Percentiles rank a stretch among this genome's conserved stretches.
Evolutionary conservation across 2,888 invertebrate species (phyloP).

Genomic region (Congeria kusceri): DNA sequence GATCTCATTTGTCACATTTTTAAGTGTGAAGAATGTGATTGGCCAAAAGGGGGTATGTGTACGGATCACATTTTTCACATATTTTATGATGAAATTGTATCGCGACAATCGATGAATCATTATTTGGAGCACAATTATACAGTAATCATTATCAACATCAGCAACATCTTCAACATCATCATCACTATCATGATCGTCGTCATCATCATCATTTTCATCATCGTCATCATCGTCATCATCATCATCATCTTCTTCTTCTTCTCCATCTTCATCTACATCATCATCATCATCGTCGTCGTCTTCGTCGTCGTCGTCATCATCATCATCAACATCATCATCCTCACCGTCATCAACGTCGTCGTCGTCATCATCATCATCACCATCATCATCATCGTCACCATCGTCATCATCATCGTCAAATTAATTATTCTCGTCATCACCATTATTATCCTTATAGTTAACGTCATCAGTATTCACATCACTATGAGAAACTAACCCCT

Average conservation of each 20-base stretch:
- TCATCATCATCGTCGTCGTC: slow-evolving; percentile 9
- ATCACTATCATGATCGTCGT: slow-evolving; percentile 10
- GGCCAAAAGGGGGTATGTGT: too few relatives aligned
- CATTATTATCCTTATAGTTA: not conserved
- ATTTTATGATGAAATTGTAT: too few relatives aligned
- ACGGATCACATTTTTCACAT: too few relatives aligned
- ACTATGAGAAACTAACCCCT: too few relatives aligned
- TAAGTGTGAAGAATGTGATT: too few relatives aligned
- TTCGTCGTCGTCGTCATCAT: slow-evolving; percentile 21
- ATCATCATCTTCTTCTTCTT: not conserved
- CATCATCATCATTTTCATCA: slow-evolving; percentile 21
- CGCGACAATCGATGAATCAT: too few relatives aligned
- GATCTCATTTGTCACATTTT: too few relatives aligned
- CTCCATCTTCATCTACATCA: not conserved
- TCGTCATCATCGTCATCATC: not conserved
- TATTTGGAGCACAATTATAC: too few relatives aligned
- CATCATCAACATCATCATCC: slow-evolving; percentile 25
- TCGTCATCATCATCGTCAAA: slow-evolving; percentile 20
- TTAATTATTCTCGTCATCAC: slow-evolving; percentile 14
- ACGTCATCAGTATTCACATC: too few relatives aligned
- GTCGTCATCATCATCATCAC: not conserved
- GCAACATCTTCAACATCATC: not conserved
- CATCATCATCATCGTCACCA: slow-evolving; percentile 10
- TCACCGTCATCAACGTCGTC: slow-evolving; percentile 13
- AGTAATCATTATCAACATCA: slow-evolving; percentile 14